Conservation (phyloP, 2,888 invertebrate genomes). For the Leptopilina syphax region DNA sequence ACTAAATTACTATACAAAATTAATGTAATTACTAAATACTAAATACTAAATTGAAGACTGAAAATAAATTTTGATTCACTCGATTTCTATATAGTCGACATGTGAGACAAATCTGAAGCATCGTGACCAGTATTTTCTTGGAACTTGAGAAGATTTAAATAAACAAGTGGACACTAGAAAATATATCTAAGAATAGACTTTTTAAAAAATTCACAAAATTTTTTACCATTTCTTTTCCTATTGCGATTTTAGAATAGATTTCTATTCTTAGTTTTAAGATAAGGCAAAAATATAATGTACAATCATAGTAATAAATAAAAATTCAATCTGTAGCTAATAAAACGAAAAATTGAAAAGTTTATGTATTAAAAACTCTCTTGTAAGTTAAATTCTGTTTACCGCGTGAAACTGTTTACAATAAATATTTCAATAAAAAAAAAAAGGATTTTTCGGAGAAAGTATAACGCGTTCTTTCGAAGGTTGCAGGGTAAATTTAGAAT, state of each 20-base stretch:
- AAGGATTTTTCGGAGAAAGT: conserved; percentile 51
- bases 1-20: background rate
- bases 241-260: background rate
- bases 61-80: conserved; percentile 18
- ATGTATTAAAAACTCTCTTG: no score
- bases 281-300: no score
- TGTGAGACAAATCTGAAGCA: conserved; percentile 19
- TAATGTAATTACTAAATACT: no score
- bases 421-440: conserved; percentile 48
- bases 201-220: conserved; percentile 25
- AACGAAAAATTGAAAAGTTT: no score
- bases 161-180: conserved; percentile 4
- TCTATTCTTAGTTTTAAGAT: no score
- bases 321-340: no score
- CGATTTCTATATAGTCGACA: conserved; percentile 20
- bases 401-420: conserved; percentile 44
- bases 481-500: conserved; percentile 56
- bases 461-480: conserved; percentile 55
- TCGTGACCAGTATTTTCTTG: background rate
- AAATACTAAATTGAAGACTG: background rate
- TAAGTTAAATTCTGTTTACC: no score
- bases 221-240: background rate
- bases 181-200: background rate
- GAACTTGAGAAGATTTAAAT: conserved; percentile 6
- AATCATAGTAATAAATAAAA: no score